A percentile compares a stretch with the other conserved stretches of the same genome.
These are phyloP conservation scores for Clytia hemisphaerica DNA, from an alignment of 30 jellyfish, hydroid and myxozoan genomes.

Conservation along the genomic window DNA sequence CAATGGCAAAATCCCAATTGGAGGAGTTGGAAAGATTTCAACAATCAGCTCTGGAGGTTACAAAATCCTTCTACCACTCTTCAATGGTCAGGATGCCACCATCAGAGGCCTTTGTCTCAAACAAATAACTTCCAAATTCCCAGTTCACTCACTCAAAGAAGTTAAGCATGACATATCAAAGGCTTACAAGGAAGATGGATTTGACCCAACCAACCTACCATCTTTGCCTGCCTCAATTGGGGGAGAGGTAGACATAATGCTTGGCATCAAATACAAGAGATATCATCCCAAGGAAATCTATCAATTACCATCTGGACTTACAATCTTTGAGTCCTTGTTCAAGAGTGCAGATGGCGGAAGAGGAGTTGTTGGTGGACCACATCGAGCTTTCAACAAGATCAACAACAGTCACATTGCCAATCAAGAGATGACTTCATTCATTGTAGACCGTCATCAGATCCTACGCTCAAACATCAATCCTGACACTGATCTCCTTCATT, in stretches of 20 bases:
- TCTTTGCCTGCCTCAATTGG: not conserved
- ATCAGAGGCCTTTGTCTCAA: not conserved
- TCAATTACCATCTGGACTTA: not conserved
- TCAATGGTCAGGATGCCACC: not conserved
- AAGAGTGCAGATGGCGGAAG: constrained; percentile 5
- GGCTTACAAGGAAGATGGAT: not conserved
- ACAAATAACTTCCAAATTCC: not conserved
- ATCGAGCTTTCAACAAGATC: not conserved
- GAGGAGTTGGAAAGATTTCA: too few species aligned
- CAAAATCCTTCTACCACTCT: too few species aligned
- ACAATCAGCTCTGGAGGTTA: too few species aligned
- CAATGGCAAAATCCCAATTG: too few species aligned
- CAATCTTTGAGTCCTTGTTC: not conserved
- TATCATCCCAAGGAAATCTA: not conserved
- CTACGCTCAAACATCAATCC: not conserved
- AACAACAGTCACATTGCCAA: not conserved
- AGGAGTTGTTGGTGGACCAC: not conserved
- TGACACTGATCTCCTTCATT: not conserved
- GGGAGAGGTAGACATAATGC: not conserved
- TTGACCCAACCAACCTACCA: not conserved
- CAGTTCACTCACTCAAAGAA: not conserved
- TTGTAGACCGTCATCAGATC: not conserved
- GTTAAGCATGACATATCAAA: not conserved
- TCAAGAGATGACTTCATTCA: too few species aligned
- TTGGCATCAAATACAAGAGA: not conserved